phyloP scores from a whole-genome alignment of 2,113 vertebrate species.

The Indicator indicator region DNA sequence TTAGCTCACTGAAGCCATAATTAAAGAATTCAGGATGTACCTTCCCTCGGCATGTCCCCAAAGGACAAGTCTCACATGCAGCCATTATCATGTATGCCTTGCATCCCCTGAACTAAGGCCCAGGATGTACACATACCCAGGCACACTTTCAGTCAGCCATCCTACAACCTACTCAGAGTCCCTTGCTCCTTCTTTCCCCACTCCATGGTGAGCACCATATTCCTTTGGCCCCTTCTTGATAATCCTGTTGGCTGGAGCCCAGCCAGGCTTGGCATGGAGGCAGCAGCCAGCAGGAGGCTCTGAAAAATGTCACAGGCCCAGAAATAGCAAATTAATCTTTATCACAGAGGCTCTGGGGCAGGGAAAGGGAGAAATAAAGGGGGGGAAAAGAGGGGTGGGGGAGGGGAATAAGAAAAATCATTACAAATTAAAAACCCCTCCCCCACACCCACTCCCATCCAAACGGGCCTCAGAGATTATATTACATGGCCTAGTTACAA shows the following conservation, averaged over 20 bases:
- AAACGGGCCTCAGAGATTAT: conserved; percentile 66
- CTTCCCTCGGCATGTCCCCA: background rate
- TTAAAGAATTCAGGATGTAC: background rate
- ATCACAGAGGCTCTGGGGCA: conserved; percentile 64
- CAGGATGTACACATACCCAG: background rate
- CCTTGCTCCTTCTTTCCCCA: background rate
- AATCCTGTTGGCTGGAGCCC: conserved; percentile 50
- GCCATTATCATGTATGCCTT: background rate
- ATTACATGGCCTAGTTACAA: conserved; percentile 71
- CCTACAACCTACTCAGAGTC: background rate
- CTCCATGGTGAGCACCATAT: conserved; percentile 41
- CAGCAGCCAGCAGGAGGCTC: conserved; percentile 70
- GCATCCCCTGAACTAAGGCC: background rate
- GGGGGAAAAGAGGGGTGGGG: background rate
- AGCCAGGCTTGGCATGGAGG: conserved; percentile 66
- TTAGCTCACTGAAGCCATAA: background rate
- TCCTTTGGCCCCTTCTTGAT: conserved; percentile 55
- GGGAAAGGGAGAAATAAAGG: conserved; percentile 46
- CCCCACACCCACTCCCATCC: conserved; percentile 50
- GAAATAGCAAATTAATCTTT: conserved; percentile 79
- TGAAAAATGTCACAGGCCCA: conserved; percentile 76
- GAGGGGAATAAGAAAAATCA: conserved; percentile 11
- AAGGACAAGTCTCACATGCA: background rate
- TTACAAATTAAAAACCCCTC: conserved; percentile 60
- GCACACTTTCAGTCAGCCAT: background rate